These are phyloP conservation scores for Nipponacmea schrenckii DNA, from an alignment of 2,888 invertebrate species.

Conservation along the genomic window DNA sequence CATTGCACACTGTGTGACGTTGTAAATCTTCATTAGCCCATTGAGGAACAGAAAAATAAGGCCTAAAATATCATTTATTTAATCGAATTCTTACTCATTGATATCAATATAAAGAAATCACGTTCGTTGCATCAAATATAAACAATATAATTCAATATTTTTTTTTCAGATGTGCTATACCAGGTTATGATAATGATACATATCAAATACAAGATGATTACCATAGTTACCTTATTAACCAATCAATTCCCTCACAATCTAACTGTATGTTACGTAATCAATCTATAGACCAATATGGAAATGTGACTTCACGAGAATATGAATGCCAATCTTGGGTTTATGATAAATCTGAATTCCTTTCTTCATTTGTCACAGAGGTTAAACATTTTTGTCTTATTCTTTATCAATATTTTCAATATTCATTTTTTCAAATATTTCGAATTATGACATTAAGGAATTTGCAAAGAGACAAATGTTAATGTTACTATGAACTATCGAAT, in stretches of 20 bases:
- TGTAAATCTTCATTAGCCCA: no score
- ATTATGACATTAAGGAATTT: no score
- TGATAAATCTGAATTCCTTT: not conserved
- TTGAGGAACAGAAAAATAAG: no score
- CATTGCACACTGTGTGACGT: no score
- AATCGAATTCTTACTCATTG: no score
- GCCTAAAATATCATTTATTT: no score
- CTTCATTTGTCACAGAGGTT: not conserved
- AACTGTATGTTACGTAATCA: not conserved
- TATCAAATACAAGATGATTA: not conserved
- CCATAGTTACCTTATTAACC: conserved; percentile 1
- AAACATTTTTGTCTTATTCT: no score
- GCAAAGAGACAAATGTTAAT: no score
- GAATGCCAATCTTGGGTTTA: not conserved
- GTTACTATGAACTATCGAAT: no score
- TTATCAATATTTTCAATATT: no score
- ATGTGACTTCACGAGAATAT: not conserved
- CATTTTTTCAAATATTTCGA: no score
- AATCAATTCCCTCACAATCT: not conserved
- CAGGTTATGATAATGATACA: not conserved
- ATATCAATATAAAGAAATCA: no score
- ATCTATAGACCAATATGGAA: not conserved
- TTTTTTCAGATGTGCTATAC: not conserved
- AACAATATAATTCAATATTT: not conserved
- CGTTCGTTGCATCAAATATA: not conserved